Conservation (phyloP, 2,797 vertebrate genomes). For the Picus viridis region DNA sequence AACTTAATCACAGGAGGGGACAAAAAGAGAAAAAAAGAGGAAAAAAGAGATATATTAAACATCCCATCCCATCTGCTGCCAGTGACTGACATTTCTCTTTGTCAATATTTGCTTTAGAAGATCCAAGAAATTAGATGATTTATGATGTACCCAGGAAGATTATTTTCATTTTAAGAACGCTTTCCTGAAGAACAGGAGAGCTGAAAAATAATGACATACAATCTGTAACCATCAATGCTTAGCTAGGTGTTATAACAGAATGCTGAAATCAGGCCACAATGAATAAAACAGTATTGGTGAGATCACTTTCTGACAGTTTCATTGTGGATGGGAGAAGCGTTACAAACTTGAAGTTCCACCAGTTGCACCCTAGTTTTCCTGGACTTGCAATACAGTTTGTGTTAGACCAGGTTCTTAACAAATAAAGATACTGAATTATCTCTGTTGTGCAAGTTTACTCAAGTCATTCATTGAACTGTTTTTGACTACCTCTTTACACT, state of each 20-base stretch:
- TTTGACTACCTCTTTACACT: background rate
- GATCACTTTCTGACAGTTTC: background rate
- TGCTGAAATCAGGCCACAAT: background rate
- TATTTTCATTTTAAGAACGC: background rate
- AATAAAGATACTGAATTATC: background rate
- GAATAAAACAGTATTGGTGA: background rate
- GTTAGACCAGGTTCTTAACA: background rate
- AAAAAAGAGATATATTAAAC: background rate
- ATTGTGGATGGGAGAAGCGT: background rate
- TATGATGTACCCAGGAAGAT: background rate
- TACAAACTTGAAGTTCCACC: background rate
- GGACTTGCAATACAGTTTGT: background rate
- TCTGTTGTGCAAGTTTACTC: background rate
- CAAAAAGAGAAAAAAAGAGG: background rate
- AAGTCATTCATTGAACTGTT: background rate
- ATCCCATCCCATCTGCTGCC: background rate
- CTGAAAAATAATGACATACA: background rate
- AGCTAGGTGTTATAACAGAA: background rate
- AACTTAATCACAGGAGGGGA: slow-evolving; percentile 16
- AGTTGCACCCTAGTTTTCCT: background rate
- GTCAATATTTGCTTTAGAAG: background rate
- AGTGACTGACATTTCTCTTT: background rate
- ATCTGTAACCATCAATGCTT: background rate
- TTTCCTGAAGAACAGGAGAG: background rate
- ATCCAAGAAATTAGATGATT: background rate